Evolutionary conservation across 2,888 invertebrate genomes (phyloP), one percentile per base, ranked within the genome.

Genomic region (Ochlodes sylvanus): DNA sequence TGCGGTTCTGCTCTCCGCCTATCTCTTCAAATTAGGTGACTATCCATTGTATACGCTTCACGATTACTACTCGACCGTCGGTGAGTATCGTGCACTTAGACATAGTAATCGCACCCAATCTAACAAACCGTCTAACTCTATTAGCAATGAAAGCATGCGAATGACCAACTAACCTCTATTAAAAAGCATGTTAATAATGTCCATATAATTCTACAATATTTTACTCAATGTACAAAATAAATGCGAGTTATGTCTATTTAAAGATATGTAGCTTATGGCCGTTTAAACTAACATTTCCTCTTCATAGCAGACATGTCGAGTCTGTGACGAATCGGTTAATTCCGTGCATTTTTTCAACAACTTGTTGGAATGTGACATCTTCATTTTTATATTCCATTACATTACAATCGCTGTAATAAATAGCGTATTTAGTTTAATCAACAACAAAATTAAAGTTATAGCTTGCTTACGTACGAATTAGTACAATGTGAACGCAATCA

Each of bases 11-110:
- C 84, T 94, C 77, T 93, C 93, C 68, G 90, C 93, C 75, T 94
- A 94, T 89, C 91, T 94, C 86, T 88, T 90, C 84, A 94, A 93
- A 92, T 84, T 93, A 93, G 94, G 94, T 93, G 93, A 92, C 81
- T 91, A 91, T 92, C 84, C 87, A 80, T 87, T 91, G 86, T 88
- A 92, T 92, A 85, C 88, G 87, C 90, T 91, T 88, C 89, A 88
- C 83, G 87, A 90, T 86, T 83, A 84, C 85, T 83, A 81, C 86
- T 82, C 84, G 82, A 79, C 73, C 82, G 79, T 80, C 82, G 90
- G 92, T 93, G 88, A 93, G 92, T 93, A 92, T 85, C 86, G 89
- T 83, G 85, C 85, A 83, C 83, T 76, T 80, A 77, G 81, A 75
- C 71, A 75, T 60, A 65, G 47, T 50, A 27, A 60, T 32, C 32